Base-by-base conservation (phyloP, 2,797 vertebrate genomes). In the Centropyge bicolor region DNA sequence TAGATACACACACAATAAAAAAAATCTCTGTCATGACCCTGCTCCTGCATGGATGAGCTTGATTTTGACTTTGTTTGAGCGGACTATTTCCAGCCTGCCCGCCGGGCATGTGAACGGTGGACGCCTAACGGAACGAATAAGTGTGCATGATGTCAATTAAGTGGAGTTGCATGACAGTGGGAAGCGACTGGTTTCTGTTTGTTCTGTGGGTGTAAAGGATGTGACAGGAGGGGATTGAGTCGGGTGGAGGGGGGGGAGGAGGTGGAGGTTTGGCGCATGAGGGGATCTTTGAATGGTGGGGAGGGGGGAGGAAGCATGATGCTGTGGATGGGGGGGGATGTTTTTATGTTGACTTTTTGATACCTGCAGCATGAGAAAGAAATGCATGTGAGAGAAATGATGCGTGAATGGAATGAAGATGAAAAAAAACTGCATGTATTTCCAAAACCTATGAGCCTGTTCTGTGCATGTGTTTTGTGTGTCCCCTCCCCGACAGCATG, bases 401-500 rank as follows among this genome's bases (percentile, higher is more conserved):
- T 63, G 80, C 0, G 68, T 24, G 49, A 74, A 13, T 16, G 75
- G 8, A 31, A n/a, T 43, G 4, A 31, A n/a, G 24, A 62, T 55
- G 19, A 13, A 56, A 66, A 20, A 59, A 3, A 54, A 22, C 62
- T 86, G 96, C 95, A 95, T 96, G 95, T 90, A 62, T 65, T 85
- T 64, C 79, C 51, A 59, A 59, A 49, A 71, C 68, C 89, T 91
- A 89, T 94, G 88, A 94, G 92, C 88, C 91, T 92, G 88, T 88
- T 92, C 92, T 94, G 88, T 95, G 96, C 95, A 95, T 96, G 96
- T 92, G 59, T 91, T 95, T 86, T 92, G 84, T 94, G 80, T 92
- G 83, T 88, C 76, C 85, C 85, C 74, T 81, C 94, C 95, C 91
- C 54, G 89, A 95, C 96, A 98, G 97, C 95, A 94, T 96, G 96